These are phyloP conservation scores for Zophobas morio DNA, from an alignment of 1,140 invertebrate genomes.

Conservation along the genomic window DNA sequence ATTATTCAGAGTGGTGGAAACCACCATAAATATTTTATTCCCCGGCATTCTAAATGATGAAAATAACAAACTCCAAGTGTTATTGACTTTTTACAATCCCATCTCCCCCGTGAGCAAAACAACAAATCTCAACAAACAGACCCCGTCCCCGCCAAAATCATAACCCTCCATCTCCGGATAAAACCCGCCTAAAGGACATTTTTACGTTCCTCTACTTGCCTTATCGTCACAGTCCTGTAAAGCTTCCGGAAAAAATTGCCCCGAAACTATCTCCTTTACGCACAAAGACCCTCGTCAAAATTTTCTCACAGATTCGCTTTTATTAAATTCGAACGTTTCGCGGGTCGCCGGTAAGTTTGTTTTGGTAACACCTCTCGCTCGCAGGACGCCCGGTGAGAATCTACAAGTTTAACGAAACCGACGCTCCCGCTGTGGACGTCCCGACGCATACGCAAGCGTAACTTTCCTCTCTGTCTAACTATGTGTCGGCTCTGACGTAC, in stretches of 20 bases:
- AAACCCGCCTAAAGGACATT: constrained; percentile 1
- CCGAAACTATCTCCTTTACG: not conserved
- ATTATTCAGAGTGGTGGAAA: not conserved
- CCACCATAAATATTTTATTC: constrained; percentile 30
- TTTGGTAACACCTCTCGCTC: constrained; percentile 31
- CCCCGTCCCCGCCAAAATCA: no score
- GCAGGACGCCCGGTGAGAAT: constrained; percentile 39
- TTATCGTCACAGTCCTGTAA: constrained; percentile 10
- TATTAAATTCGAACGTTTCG: constrained; percentile 18
- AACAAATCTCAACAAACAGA: no score
- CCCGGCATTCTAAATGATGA: constrained; percentile 7
- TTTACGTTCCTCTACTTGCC: constrained; percentile 28
- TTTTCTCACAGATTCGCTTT: not conserved
- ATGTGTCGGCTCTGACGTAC: constrained; percentile 25
- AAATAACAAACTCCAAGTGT: constrained; percentile 14
- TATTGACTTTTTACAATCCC: constrained; percentile 7
- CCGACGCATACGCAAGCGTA: constrained; percentile 44
- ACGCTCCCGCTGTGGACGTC: constrained; percentile 40
- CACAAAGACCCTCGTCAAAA: constrained; percentile 11
- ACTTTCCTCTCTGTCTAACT: constrained; percentile 1
- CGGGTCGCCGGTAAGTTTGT: constrained; percentile 35
- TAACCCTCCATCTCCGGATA: not conserved
- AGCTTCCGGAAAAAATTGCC: not conserved
- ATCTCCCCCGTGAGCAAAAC: no score
- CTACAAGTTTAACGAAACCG: constrained; percentile 46